These are phyloP conservation scores for Drosophila orena DNA, from an alignment of 1,140 invertebrate genomes.

Conservation along the genomic window DNA sequence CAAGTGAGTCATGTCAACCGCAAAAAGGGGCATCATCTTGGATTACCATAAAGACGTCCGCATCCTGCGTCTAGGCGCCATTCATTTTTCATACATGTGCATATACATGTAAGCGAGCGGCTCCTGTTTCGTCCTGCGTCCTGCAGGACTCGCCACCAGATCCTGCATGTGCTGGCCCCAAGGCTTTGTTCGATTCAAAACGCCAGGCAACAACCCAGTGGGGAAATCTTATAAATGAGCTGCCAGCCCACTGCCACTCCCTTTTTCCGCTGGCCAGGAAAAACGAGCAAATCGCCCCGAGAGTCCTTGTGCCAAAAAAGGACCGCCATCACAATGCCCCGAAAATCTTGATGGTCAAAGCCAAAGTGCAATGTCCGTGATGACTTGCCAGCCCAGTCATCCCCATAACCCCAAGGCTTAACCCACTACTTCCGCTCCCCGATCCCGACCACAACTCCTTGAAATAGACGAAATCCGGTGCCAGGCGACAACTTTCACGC, in stretches of 20 bases:
- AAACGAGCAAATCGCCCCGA: constrained; percentile 60
- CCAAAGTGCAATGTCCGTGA: constrained; percentile 82
- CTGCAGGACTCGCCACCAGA: constrained; percentile 4
- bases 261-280: constrained; percentile 37
- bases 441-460: too few species aligned
- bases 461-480: constrained; percentile 34
- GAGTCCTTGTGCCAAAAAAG: constrained; percentile 54
- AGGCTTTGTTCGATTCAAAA: constrained; percentile 74
- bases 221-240: constrained; percentile 73
- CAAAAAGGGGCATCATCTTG: constrained; percentile 73
- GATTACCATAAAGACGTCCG: constrained; percentile 78
- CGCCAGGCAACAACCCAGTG: constrained; percentile 49
- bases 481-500: constrained; percentile 72
- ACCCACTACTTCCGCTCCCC: constrained; percentile 17
- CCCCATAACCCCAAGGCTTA: constrained; percentile 18
- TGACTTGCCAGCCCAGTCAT: constrained; percentile 68
- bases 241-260: constrained; percentile 35
- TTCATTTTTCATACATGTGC: constrained; percentile 78
- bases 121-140: constrained; percentile 32
- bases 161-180: constrained; percentile 50
- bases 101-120: constrained; percentile 25
- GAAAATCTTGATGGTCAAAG: constrained; percentile 78
- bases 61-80: constrained; percentile 59
- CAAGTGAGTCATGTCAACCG: constrained; percentile 81
- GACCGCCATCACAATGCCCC: constrained; percentile 14